phyloP scores from a whole-genome alignment of 2,113 vertebrate genomes.

The Morone saxatilis region DNA sequence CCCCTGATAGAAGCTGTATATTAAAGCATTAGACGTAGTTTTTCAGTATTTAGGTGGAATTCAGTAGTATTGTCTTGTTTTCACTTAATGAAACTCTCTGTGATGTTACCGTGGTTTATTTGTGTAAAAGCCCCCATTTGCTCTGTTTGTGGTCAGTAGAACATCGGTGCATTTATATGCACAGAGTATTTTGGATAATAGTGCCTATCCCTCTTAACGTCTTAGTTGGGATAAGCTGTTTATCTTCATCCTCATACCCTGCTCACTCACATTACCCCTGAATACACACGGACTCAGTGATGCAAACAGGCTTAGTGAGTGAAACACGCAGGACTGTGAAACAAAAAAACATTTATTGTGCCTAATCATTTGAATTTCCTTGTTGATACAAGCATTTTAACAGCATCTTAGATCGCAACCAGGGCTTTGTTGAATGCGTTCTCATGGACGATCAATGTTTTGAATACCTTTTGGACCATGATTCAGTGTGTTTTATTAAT shows the following conservation, averaged over 20 bases:
- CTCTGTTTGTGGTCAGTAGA: constrained; percentile 68
- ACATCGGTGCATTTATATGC: constrained; percentile 57
- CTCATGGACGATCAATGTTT: constrained; percentile 64
- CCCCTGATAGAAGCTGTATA: constrained; percentile 76
- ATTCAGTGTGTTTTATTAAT: constrained; percentile 61
- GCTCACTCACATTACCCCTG: constrained; percentile 46
- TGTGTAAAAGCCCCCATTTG: constrained; percentile 64
- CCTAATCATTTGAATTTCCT: constrained; percentile 73
- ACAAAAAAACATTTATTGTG: constrained; percentile 69
- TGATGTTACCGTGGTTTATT: constrained; percentile 89
- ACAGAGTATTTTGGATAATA: constrained; percentile 58
- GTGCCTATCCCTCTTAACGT: constrained; percentile 60
- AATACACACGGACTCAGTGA: constrained; percentile 48
- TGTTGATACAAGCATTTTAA: constrained; percentile 61
- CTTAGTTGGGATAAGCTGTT: constrained; percentile 64
- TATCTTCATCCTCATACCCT: constrained; percentile 59
- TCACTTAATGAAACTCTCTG: constrained; percentile 84
- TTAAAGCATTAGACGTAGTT: constrained; percentile 91
- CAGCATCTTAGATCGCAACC: constrained; percentile 43
- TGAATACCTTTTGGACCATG: constrained; percentile 35
- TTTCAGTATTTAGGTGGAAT: constrained; percentile 89
- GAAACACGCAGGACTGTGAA: constrained; percentile 56
- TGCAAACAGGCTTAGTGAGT: constrained; percentile 57
- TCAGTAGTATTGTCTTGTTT: constrained; percentile 90
- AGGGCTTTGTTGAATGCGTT: constrained; percentile 64